Evolutionary conservation across 1,140 invertebrate species (phyloP), one percentile per base, ranked within the genome.

Genomic region (Sweltsa coloradensis): DNA sequence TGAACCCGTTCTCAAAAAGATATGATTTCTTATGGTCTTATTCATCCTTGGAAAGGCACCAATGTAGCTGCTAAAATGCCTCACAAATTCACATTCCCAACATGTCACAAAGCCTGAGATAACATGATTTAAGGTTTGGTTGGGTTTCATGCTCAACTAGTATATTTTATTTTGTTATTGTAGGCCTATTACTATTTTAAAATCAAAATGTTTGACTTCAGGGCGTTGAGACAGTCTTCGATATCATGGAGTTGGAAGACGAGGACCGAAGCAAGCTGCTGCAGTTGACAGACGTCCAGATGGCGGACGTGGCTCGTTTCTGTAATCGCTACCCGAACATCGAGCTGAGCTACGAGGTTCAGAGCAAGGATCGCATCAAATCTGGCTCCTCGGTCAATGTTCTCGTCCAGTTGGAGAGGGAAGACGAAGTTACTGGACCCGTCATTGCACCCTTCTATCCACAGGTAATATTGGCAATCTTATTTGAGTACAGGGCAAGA

Each of bases 251-350:
- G 61, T 69, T 99, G 51, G 96, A 99, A 58, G 95, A 99, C 64
- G 84, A 89, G 7, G 93, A 93, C 21, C 73, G 97, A 24, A 83
- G 80, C 45, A 79, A 84, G 48, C 66, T 99, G 7, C 65, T 99
- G 29, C 82, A 90, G 57, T 67, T 99, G 50, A 78, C 73, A 0
- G 83, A 94, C 36, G 55, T 71, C 0, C 85, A 99, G 69, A 94
- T 98, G 84, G 85, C 88, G 0, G 95, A 99, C 65, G 95, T 99
- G 0, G 96, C 95, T 0, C 74, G 88, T 37, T 99, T 99, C 71
- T 99, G 95, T 62, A 99, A 99, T 70, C 74, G 92, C 21, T 99
- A 99, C 69, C 97, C 97, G 0, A 98, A 98, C 64, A 97, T 99
- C 55, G 96, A 99, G 59, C 76, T 99, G 52, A 84, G 80, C 1